These are phyloP conservation scores for Azemiops feae DNA, from an alignment of 2,113 vertebrate species.

Conservation along the genomic window DNA sequence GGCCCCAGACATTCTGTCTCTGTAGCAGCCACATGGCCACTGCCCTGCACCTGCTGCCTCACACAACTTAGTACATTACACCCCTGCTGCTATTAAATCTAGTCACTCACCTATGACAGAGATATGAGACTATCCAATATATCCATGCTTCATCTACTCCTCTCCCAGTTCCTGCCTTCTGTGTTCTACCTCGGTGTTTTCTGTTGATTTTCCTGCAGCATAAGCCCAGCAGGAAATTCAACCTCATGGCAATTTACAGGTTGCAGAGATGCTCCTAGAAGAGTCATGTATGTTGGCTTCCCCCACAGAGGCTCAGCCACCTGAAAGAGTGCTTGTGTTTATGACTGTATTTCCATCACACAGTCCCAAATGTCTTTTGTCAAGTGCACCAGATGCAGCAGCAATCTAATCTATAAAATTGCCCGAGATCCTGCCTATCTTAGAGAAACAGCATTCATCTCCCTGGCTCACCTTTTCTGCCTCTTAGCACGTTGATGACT, in stretches of 20 bases:
- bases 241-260: background rate
- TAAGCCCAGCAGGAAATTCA: background rate
- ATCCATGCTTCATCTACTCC: background rate
- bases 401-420: background rate
- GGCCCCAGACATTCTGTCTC: too few relatives aligned
- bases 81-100: background rate
- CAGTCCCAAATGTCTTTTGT: background rate
- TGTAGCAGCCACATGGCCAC: too few relatives aligned
- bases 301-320: background rate
- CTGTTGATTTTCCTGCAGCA: background rate
- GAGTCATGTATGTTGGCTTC: background rate
- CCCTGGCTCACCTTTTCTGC: slow-evolving; percentile 4
- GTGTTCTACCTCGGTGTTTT: background rate
- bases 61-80: too few relatives aligned
- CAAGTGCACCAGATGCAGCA: background rate
- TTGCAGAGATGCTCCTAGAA: background rate
- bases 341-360: background rate
- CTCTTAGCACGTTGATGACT: background rate
- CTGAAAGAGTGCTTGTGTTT: background rate
- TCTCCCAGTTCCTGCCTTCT: background rate
- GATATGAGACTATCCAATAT: background rate
- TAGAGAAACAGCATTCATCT: background rate
- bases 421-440: background rate
- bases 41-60: too few relatives aligned
- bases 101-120: background rate